Percentiles rank a stretch among this genome's conserved stretches.
Evolutionary conservation across 2,888 invertebrate genomes (phyloP).

Genomic region (Cryptocephalus moraei): DNA sequence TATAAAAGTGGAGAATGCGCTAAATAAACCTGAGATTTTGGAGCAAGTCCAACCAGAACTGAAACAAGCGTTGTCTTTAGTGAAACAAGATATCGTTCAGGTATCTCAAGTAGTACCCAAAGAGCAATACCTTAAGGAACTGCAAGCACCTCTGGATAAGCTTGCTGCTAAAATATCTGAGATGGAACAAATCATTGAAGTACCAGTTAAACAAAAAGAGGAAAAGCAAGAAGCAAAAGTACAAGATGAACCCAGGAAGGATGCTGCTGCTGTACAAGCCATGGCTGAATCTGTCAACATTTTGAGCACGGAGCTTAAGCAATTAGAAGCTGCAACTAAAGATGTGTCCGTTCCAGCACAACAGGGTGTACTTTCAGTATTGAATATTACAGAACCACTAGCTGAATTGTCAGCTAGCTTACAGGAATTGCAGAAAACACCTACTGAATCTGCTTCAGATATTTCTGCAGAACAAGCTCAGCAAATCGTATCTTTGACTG

Average conservation of each 20-base stretch:
- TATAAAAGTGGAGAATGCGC: conserved; percentile 5
- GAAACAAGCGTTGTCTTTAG: conserved; percentile 6
- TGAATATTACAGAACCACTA: conserved; percentile 10
- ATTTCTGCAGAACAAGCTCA: conserved; percentile 5
- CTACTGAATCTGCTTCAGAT: conserved; percentile 5
- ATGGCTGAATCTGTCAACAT: no score
- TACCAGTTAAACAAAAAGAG: neutral
- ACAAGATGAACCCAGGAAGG: no score
- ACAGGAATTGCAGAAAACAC: conserved; percentile 1
- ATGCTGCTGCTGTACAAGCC: no score
- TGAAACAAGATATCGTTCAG: neutral
- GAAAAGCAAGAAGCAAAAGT: neutral
- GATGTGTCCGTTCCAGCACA: conserved; percentile 1
- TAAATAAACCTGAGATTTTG: conserved; percentile 7
- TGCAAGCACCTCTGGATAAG: conserved; percentile 4
- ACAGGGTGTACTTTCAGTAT: conserved; percentile 12
- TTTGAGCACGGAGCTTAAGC: neutral
- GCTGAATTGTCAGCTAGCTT: conserved; percentile 4
- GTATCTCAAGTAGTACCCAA: neutral
- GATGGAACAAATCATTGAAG: conserved; percentile 8
- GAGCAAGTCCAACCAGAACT: conserved; percentile 6
- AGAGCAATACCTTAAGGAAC: neutral
- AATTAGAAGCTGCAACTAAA: conserved; percentile 5
- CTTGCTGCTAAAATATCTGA: conserved; percentile 1
- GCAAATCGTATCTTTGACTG: conserved; percentile 1